Evolutionary conservation across 2,888 invertebrate genomes (phyloP).

Genomic region (Drosophila demipolita): DNA sequence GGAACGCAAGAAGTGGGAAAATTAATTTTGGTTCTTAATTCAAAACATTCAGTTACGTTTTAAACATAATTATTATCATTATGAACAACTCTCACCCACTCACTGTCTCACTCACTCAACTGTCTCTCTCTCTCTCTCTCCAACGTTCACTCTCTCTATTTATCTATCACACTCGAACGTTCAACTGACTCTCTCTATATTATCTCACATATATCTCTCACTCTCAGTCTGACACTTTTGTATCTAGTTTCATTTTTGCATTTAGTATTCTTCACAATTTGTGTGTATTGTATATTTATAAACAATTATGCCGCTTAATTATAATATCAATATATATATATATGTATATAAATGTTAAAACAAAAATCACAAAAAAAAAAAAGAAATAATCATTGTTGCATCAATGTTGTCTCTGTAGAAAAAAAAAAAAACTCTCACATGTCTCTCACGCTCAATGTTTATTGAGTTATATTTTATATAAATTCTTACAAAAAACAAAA

Average conservation of each 20-base stretch:
- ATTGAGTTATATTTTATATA: constrained; percentile 61
- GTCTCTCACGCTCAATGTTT: constrained; percentile 77
- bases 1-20: constrained; percentile 38
- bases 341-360: constrained; percentile 53
- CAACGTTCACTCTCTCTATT: constrained; percentile 18
- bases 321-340: constrained; percentile 59
- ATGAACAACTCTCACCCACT: constrained; percentile 45
- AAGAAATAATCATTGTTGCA: constrained; percentile 30
- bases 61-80: constrained; percentile 42
- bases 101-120: constrained; percentile 40
- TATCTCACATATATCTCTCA: constrained; percentile 38
- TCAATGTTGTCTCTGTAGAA: constrained; percentile 54
- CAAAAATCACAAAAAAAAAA: constrained; percentile 64
- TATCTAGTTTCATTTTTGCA: constrained; percentile 82
- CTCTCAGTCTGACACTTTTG: constrained; percentile 79
- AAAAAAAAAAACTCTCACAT: constrained; percentile 68
- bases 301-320: constrained; percentile 81
- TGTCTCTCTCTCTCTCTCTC: constrained; percentile 32
- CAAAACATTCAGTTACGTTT: constrained; percentile 58
- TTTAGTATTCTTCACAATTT: constrained; percentile 81
- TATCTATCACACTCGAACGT: constrained; percentile 21
- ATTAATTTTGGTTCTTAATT: constrained; percentile 78
- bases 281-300: constrained; percentile 82
- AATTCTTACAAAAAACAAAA: constrained; percentile 45
- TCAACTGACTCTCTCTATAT: constrained; percentile 41